These are phyloP conservation scores for Xenus cinereus DNA, from an alignment of 2,113 vertebrate species.

Conservation along the genomic window DNA sequence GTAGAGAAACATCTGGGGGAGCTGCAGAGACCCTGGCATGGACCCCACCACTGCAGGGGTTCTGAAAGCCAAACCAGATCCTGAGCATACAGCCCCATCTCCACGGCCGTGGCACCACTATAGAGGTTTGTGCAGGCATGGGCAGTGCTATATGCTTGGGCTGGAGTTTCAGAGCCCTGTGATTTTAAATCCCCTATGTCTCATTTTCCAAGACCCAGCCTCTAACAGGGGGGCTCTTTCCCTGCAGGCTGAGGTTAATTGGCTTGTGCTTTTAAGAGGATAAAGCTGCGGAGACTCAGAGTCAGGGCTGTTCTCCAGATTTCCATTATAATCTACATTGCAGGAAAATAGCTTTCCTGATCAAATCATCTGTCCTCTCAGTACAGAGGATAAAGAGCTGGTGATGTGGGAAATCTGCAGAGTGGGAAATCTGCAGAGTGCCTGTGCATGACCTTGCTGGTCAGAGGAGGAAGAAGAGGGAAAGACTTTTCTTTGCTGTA, in stretches of 20 bases:
- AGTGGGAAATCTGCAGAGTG: slow-evolving; percentile 17
- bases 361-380: slow-evolving; percentile 56
- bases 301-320: slow-evolving; percentile 62
- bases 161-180: background rate
- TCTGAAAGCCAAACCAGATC: background rate
- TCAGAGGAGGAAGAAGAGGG: background rate
- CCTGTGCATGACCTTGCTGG: background rate
- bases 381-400: slow-evolving; percentile 43
- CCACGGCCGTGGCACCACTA: background rate
- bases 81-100: background rate
- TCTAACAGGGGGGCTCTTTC: slow-evolving; percentile 22
- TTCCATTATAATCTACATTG: slow-evolving; percentile 65
- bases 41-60: rapidly evolving
- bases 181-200: slow-evolving; percentile 28
- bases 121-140: background rate
- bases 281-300: slow-evolving; percentile 19
- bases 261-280: slow-evolving; percentile 70
- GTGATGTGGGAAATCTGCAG: slow-evolving; percentile 29
- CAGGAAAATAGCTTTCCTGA: slow-evolving; percentile 67
- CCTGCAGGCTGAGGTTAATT: slow-evolving; percentile 67
- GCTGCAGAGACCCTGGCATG: background rate
- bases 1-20: background rate
- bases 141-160: background rate
- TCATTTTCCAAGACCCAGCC: slow-evolving; percentile 22
- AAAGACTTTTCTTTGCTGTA: background rate